Base-by-base conservation (phyloP, 2,888 invertebrate genomes). In the Dryococelus australis region DNA sequence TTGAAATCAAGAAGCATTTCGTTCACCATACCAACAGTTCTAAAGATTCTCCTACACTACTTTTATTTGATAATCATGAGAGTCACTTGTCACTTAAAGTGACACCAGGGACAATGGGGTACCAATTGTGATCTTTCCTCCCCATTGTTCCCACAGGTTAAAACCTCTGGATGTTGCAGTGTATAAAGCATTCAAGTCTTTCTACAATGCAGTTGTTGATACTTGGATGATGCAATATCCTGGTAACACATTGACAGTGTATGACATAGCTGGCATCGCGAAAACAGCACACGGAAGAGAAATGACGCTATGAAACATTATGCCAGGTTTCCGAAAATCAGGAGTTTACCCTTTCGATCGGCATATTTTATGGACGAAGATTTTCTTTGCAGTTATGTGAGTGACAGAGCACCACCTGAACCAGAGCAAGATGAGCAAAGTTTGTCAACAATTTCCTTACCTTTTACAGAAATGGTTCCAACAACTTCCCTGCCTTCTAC, bases 221-320 rank as follows among this genome's bases (percentile, higher is more conserved):
- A 90, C 90, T 24, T 92, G 91, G 91, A 88, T 92, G 91, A 88
- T 91, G 88, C 89, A 90, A 65, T 26, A 81, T 20, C 27, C 81
- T 81, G 83, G 83, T 28, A 28, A 43, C 28, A 83, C 83, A 83
- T 28, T 92, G 26, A 91, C 91, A 1, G 92, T 93, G 53, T 92
- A 93, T 90, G 90, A 92, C 87, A 90, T 93, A 24, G 91, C 92
- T 87, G 90, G 88, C 88, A 91, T 91, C 88, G 90, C 91, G 13
- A 65, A 35, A 35, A 89, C 89, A 87, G 92, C 92, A 10, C 90
- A 91, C 88, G 90, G 90, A 87, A 89, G 90, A 89, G 90, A 91
- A 27, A 90, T 92, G 90, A 91, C 91, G 84, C 91, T 91, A 81
- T 88, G 85, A 20, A 92, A 92, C 88, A 92, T 92, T 24, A 83